Percentiles rank a stretch among this genome's conserved stretches.
phyloP scores from a whole-genome alignment of 2,797 vertebrate species.

The Eurystomus glaucurus region DNA sequence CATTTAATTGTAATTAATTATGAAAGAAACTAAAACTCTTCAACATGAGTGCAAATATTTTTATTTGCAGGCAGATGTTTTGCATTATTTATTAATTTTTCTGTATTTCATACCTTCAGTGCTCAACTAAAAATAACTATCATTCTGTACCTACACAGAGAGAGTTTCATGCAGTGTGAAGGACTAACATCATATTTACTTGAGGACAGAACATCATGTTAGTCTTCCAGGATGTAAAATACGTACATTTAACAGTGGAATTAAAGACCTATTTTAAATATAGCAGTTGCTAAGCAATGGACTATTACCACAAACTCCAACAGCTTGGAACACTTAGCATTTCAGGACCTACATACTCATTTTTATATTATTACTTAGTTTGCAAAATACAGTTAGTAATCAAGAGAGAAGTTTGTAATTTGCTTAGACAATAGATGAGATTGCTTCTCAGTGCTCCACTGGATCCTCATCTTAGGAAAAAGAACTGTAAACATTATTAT shows the following conservation, averaged over 20 bases:
- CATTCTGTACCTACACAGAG: neutral
- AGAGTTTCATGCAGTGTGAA: slow-evolving; percentile 13
- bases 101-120: slow-evolving; percentile 31
- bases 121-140: slow-evolving; percentile 57
- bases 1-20: slow-evolving; percentile 73
- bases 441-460: neutral
- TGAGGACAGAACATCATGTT: slow-evolving; percentile 7
- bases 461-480: neutral
- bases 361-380: slow-evolving; percentile 26
- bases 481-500: neutral
- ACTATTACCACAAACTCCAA: slow-evolving; percentile 42
- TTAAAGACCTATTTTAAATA: slow-evolving; percentile 60
- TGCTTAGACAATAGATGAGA: neutral
- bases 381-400: neutral
- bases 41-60: slow-evolving; percentile 73
- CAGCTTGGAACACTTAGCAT: slow-evolving; percentile 18
- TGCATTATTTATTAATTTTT: slow-evolving; percentile 64
- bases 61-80: slow-evolving; percentile 67
- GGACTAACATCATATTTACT: slow-evolving; percentile 50
- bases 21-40: slow-evolving; percentile 66
- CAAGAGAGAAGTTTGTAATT: neutral
- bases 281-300: slow-evolving; percentile 63
- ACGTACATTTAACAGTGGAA: neutral
- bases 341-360: neutral
- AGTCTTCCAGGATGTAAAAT: slow-evolving; percentile 31